A percentile compares a stretch with the other conserved stretches of the same genome.
Conservation (phyloP, 2,888 invertebrate species). For the Amiota communis region DNA sequence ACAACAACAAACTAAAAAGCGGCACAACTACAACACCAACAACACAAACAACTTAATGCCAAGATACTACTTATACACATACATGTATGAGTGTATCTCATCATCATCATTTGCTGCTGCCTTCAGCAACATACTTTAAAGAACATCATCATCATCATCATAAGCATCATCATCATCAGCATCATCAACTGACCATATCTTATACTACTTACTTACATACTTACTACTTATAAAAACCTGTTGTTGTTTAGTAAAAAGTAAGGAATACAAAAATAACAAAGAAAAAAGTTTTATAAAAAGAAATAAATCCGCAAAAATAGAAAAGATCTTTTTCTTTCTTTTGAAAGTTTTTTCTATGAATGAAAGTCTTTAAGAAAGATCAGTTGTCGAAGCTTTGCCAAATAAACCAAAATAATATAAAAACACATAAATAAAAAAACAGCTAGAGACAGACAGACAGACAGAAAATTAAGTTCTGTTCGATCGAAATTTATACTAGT, state of each 20-base stretch:
- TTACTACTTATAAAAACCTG: constrained; percentile 49
- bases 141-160: constrained; percentile 13
- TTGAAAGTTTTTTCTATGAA: constrained; percentile 65
- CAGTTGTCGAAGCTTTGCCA: too few relatives aligned
- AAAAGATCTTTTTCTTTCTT: constrained; percentile 16
- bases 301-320: background rate
- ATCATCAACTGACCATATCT: too few relatives aligned
- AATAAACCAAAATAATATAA: too few relatives aligned
- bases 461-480: too few relatives aligned
- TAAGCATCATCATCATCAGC: constrained; percentile 22
- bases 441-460: too few relatives aligned
- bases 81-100: constrained; percentile 26
- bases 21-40: background rate
- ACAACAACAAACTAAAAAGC: constrained; percentile 36
- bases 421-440: too few relatives aligned
- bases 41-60: background rate
- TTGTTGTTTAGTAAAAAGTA: constrained; percentile 34
- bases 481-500: too few relatives aligned
- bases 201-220: too few relatives aligned
- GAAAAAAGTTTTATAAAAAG: background rate
- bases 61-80: background rate
- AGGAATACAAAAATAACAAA: background rate
- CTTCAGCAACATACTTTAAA: constrained; percentile 33
- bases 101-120: constrained; percentile 32
- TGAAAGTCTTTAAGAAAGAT: constrained; percentile 51